A percentile compares a stretch with the other conserved stretches of the same genome.
Conservation (phyloP, 2,888 invertebrate species). For the Pachymerium ferrugineum region DNA sequence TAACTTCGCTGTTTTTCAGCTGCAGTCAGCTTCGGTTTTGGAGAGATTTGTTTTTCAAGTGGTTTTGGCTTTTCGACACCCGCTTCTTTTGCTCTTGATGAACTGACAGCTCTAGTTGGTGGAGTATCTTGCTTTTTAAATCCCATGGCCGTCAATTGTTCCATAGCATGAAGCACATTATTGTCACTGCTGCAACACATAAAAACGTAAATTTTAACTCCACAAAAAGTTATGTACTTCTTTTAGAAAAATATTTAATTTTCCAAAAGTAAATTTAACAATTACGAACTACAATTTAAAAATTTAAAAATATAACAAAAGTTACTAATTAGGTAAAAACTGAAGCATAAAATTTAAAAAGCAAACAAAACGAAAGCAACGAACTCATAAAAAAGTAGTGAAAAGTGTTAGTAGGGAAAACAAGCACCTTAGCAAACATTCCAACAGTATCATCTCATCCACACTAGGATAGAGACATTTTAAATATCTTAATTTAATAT, state of each 20-base stretch:
- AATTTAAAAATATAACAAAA: neutral
- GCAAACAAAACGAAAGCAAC: neutral
- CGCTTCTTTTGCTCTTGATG: neutral
- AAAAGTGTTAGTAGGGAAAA: neutral
- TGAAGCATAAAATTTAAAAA: neutral
- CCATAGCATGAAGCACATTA: slow-evolving; percentile 82
- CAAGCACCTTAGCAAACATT: slow-evolving; percentile 29
- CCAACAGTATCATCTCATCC: slow-evolving; percentile 33
- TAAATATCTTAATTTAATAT: slow-evolving; percentile 31
- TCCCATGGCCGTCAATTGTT: slow-evolving; percentile 71
- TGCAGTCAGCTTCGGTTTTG: slow-evolving; percentile 36
- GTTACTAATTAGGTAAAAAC: neutral
- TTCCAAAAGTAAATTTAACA: no score
- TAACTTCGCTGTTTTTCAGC: slow-evolving; percentile 40
- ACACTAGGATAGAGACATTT: slow-evolving; percentile 32
- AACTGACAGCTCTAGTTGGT: slow-evolving; percentile 37
- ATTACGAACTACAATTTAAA: no score
- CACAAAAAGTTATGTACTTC: neutral
- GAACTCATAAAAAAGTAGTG: neutral
- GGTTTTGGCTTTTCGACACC: neutral
- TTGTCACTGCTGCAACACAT: slow-evolving; percentile 67
- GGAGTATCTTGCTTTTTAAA: slow-evolving; percentile 68
- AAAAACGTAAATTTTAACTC: neutral
- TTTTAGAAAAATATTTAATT: neutral
- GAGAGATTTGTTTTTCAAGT: slow-evolving; percentile 32